A percentile compares a stretch with the other conserved stretches of the same genome.
Conservation (phyloP, 1,140 invertebrate genomes). For the Microplitis mediator region DNA sequence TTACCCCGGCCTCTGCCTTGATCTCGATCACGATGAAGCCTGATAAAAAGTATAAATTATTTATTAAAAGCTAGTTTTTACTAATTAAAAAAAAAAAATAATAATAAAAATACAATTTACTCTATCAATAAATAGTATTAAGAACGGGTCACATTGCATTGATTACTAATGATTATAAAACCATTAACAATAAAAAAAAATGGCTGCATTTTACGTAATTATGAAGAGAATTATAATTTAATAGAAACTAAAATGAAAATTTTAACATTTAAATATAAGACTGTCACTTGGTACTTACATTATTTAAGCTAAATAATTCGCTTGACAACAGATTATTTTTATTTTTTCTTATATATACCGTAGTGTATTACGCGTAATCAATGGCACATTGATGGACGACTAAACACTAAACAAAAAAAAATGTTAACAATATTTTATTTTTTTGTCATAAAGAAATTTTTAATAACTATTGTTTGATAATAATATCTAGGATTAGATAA, state of each 20-base stretch:
- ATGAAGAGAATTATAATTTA: not conserved
- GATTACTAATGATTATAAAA: not conserved
- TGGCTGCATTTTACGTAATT: not conserved
- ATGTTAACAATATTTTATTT: not conserved
- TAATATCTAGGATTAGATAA: not conserved
- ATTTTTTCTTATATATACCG: not conserved
- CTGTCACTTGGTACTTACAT: conserved; percentile 43
- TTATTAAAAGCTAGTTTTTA: no score
- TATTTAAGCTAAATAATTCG: conserved; percentile 20
- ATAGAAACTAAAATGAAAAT: conserved; percentile 10
- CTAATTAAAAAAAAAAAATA: not conserved
- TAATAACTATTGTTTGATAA: not conserved
- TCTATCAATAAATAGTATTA: not conserved
- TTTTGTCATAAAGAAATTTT: not conserved
- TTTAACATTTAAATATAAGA: not conserved
- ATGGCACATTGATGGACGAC: conserved; percentile 26
- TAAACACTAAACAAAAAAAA: not conserved
- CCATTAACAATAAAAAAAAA: not conserved
- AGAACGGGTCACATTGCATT: not conserved
- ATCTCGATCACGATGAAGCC: conserved; percentile 55
- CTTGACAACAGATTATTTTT: conserved; percentile 24
- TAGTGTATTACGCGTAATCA: conserved; percentile 25
- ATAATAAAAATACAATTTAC: not conserved
- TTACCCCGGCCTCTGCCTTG: conserved; percentile 49
- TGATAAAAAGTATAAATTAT: conserved; percentile 15